Base-by-base conservation (phyloP, 2,113 vertebrate genomes). In the Terrapene triunguis region DNA sequence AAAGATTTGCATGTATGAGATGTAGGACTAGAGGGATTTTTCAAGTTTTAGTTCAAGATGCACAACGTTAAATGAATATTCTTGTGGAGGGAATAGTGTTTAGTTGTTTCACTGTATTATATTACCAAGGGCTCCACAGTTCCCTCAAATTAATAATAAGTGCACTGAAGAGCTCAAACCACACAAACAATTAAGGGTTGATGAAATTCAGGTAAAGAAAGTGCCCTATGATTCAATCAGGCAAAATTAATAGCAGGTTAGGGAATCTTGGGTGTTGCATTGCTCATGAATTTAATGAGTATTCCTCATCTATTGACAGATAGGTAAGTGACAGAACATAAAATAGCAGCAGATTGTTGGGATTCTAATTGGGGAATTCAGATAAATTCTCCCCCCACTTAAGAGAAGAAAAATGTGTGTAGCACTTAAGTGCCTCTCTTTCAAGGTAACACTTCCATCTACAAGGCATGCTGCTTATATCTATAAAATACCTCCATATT, bases 401-500 rank as follows among this genome's bases (percentile, higher is more conserved):
- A 42, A 88, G 57, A 94, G 95, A 91, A 7, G 38, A 25, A 59
- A 51, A 94, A 82, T 84, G 12, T 4, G 3, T 85, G 84, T 87
- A 96, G 6, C 25, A 51, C 38, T 81, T 86, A 57, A 89, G 51
- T 87, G 54, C 5, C 82, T 90, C 17, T 3, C 54, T 88, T 92
- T 96, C 51, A 83, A 87, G 82, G 13, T 9, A 51, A 27, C 38
- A 51, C 91, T 95, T 85, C 80, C 84, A 11, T 90, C 78, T 88
- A 90, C 94, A 92, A 53, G 85, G 69, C 42, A 47, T 62, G n/a
- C 62, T 86, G 19, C 94, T 97, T 55, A 62, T 93, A 51, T 88
- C 92, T 87, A 72, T 84, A 94, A 88, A 91, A 62, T 93, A 95
- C 78, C 25, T 91, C 69, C 54, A 55, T 89, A 82, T 50, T 94